Conservation (phyloP, 2,888 invertebrate species). For the Spicauda simplicius region DNA sequence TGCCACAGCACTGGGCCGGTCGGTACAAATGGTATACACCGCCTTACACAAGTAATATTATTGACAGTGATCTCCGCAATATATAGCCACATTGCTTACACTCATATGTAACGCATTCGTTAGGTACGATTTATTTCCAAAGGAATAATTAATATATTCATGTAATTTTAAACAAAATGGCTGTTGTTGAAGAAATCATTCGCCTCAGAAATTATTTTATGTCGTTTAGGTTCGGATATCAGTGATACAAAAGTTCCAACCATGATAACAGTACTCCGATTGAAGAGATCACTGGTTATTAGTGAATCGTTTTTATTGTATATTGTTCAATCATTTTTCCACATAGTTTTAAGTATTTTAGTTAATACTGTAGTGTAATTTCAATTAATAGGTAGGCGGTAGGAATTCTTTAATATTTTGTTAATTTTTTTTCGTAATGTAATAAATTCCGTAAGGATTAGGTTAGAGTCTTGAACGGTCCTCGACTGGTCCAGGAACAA, state of each 20-base stretch:
- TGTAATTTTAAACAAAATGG: slow-evolving; percentile 7
- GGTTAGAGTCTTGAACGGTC: slow-evolving; percentile 72
- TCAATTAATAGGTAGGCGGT: slow-evolving; percentile 80
- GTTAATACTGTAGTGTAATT: slow-evolving; percentile 80
- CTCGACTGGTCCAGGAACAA: slow-evolving; percentile 75
- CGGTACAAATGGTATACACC: slow-evolving; percentile 83
- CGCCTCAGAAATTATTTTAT: slow-evolving; percentile 23
- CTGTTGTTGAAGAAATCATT: slow-evolving; percentile 25
- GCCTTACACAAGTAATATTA: slow-evolving; percentile 81
- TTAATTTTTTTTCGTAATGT: slow-evolving; percentile 80
- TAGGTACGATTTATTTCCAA: slow-evolving; percentile 22
- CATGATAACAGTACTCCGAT: slow-evolving; percentile 35
- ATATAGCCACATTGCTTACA: slow-evolving; percentile 32
- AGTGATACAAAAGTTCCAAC: slow-evolving; percentile 33
- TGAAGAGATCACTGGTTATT: slow-evolving; percentile 71
- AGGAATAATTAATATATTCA: slow-evolving; percentile 27
- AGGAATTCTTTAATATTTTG: slow-evolving; percentile 82
- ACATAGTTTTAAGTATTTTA: slow-evolving; percentile 81
- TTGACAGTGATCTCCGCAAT: slow-evolving; percentile 65
- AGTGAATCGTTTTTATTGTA: slow-evolving; percentile 84
- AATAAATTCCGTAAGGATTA: slow-evolving; percentile 76
- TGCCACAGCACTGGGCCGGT: slow-evolving; percentile 66
- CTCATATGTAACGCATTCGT: slow-evolving; percentile 27
- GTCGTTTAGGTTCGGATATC: slow-evolving; percentile 26
- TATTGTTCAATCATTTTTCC: slow-evolving; percentile 84